Base-by-base conservation (phyloP, 2,888 invertebrate species). In the Synergus gifuensis region DNA sequence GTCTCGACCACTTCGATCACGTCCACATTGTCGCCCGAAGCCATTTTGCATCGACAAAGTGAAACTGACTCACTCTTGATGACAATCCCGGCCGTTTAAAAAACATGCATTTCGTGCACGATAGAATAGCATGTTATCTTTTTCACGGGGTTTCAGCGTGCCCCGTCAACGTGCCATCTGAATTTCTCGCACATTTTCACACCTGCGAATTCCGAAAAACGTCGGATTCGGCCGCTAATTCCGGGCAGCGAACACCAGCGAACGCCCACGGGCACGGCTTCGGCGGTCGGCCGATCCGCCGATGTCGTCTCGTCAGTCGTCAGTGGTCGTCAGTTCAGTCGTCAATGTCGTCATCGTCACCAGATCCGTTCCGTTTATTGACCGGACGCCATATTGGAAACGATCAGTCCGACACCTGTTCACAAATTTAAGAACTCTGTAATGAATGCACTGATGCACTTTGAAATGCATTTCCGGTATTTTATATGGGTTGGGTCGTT, bases 1-100 rank as follows among this genome's bases (percentile, higher is more conserved):
- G 94, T 94, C 93, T 96, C 96, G 93, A 95, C 94, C 86, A 94
- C 93, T 94, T 96, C 96, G 91, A 97, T 96, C 92, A 95, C 95
- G 94, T 96, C 96, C 92, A 95, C 94, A 91, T 93, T 95, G 93
- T 96, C 96, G 92, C 96, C 96, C 93, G 96, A 96, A 94, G 96
- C 97, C 97, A 97, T 97, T 93, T 94, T 94, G 92, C 89, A 80
- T 78, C 76, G 81, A 49, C 79, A 64, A 44, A 76, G 76, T 76
- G 76, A 79, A 80, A 73, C 63, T 82, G 63, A 81, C 79, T 83
- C 80, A 82, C 83, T 79, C 79, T 79, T 82, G 81, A 81, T 78
- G 83, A 84, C 83, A 83, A 79, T 79, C 79, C 77, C 76, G 81
- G 78, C 76, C 76, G 79, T 83, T 67, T 78, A 76, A 77, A 76